Conservation (phyloP, 1,140 invertebrate species). For the Penaeus chinensis region DNA sequence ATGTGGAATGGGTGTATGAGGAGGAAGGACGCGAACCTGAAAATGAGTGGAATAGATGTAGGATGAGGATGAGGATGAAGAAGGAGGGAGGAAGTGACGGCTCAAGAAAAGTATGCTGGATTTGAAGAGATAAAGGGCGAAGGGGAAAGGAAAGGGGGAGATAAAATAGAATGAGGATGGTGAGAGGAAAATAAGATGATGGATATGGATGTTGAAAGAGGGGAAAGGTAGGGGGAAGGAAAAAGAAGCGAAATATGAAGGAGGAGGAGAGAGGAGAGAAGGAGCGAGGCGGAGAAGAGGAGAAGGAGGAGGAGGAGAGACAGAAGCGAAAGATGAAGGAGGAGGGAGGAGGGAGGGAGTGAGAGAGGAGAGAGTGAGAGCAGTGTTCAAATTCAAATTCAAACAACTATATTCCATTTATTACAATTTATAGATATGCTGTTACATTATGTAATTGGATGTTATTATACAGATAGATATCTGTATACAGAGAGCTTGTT, state of each 20-base stretch:
- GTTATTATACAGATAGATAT: too few relatives aligned
- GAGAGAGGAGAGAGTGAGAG: conserved; percentile 2
- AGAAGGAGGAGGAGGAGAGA: not conserved
- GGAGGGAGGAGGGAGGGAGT: not conserved
- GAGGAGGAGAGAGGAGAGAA: not conserved
- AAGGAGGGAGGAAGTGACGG: not conserved
- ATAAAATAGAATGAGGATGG: not conserved
- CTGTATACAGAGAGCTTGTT: too few relatives aligned
- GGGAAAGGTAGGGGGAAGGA: not conserved
- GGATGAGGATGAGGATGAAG: not conserved
- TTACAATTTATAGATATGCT: too few relatives aligned
- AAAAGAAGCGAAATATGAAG: too few relatives aligned
- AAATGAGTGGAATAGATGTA: too few relatives aligned
- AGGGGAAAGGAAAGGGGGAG: conserved; percentile 8
- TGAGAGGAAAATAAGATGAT: not conserved
- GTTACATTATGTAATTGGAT: too few relatives aligned
- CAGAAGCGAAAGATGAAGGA: not conserved
- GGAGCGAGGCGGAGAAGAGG: not conserved
- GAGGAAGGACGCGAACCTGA: too few relatives aligned
- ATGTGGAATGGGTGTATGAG: not conserved
- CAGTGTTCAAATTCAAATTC: too few relatives aligned
- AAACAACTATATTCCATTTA: too few relatives aligned
- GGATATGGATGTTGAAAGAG: not conserved
- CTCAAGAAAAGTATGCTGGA: not conserved
- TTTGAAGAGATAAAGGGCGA: not conserved